Conservation (phyloP, 2,888 invertebrate species). For the Sarcophaga caerulescens region DNA sequence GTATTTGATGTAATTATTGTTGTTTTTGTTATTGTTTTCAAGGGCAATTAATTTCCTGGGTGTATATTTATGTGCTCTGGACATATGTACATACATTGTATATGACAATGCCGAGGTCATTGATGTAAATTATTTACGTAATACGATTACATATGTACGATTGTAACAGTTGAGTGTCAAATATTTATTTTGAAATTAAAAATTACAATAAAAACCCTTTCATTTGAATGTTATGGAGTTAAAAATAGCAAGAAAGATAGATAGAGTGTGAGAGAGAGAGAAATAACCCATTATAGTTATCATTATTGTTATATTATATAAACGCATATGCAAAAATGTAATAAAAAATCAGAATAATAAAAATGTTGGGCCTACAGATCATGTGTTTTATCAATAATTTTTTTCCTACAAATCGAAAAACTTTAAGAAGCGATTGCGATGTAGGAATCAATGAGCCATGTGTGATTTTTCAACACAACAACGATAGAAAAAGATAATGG, state of each 20-base stretch:
- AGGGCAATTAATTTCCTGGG: slow-evolving; percentile 80
- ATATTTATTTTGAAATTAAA: slow-evolving; percentile 20
- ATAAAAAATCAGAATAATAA: background rate
- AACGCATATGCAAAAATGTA: slow-evolving; percentile 33
- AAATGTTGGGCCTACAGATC: background rate
- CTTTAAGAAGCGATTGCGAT: background rate
- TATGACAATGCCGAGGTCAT: slow-evolving; percentile 47
- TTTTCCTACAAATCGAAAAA: slow-evolving; percentile 53
- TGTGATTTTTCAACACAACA: slow-evolving; percentile 51
- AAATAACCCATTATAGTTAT: background rate
- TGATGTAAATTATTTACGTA: slow-evolving; percentile 55
- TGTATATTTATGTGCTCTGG: slow-evolving; percentile 57
- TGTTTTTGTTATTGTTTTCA: slow-evolving; percentile 73
- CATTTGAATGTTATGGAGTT: background rate
- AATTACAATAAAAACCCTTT: slow-evolving; percentile 46
- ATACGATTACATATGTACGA: background rate
- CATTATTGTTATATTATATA: slow-evolving; percentile 3
- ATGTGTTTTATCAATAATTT: background rate
- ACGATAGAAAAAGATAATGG: slow-evolving; percentile 33
- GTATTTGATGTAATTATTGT: slow-evolving; percentile 42
- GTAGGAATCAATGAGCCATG: slow-evolving; percentile 63
- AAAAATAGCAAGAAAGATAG: no score
- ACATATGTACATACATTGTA: slow-evolving; percentile 77
- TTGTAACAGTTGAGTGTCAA: slow-evolving; percentile 40
- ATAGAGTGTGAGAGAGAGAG: background rate